These are phyloP conservation scores for Silvanus unidentatus DNA, from an alignment of 2,888 invertebrate species.

Conservation along the genomic window DNA sequence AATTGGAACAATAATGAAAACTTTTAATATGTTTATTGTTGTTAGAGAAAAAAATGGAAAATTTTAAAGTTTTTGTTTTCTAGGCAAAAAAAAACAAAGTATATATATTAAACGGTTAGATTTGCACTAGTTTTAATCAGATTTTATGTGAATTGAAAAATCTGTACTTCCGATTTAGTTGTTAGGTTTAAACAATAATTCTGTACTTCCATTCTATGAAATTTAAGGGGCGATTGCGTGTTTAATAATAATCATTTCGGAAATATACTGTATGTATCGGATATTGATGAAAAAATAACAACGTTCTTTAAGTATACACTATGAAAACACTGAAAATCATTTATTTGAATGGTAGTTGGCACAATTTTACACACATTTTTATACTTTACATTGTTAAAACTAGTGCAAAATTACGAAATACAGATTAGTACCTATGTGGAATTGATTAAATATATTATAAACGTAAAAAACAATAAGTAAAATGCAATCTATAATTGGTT, in stretches of 20 bases:
- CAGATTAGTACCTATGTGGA: conserved; percentile 34
- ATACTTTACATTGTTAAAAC: conserved; percentile 17
- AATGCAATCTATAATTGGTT: conserved; percentile 5
- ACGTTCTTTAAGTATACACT: too few species aligned
- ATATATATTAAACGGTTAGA: not conserved
- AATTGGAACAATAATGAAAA: conserved; percentile 48
- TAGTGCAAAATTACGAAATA: conserved; percentile 13
- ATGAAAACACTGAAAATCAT: too few species aligned
- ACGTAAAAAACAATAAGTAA: not conserved
- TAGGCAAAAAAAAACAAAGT: too few species aligned
- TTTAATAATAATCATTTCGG: too few species aligned
- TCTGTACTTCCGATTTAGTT: not conserved
- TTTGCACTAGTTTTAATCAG: conserved; percentile 12
- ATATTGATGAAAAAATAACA: too few species aligned
- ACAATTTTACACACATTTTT: too few species aligned
- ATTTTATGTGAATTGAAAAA: not conserved
- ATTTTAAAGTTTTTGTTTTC: too few species aligned
- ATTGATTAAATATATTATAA: conserved; percentile 28
- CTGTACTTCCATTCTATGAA: too few species aligned
- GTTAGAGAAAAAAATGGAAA: conserved; percentile 11
- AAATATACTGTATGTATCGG: too few species aligned
- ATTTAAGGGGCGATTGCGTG: too few species aligned
- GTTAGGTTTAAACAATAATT: too few species aligned
- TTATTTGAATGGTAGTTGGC: too few species aligned
- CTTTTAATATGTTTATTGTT: conserved; percentile 15